Percentiles rank a stretch among this genome's conserved stretches.
phyloP scores from a whole-genome alignment of 2,888 invertebrate genomes.

The Priocnemis perturbator region DNA sequence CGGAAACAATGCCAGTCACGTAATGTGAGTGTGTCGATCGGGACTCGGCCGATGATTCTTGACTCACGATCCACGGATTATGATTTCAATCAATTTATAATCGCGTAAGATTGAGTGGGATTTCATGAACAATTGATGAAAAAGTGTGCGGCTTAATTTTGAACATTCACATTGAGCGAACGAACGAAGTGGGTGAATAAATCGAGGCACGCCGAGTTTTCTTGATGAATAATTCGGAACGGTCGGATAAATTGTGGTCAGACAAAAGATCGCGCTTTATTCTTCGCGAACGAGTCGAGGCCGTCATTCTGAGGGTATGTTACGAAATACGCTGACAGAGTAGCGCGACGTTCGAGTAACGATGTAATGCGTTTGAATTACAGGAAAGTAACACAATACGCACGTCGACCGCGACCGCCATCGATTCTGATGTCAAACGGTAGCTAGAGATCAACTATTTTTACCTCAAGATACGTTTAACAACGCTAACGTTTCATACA shows the following conservation, averaged over 20 bases:
- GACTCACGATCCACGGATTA: too few relatives aligned
- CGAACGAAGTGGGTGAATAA: too few relatives aligned
- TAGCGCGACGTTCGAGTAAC: not conserved
- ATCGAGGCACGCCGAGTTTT: not conserved
- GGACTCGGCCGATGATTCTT: conserved; percentile 39
- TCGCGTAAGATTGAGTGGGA: too few relatives aligned
- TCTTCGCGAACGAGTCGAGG: conserved; percentile 2
- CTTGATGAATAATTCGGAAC: not conserved
- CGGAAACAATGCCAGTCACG: conserved; percentile 56
- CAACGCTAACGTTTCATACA: too few relatives aligned
- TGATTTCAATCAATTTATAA: too few relatives aligned
- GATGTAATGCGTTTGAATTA: conserved; percentile 11
- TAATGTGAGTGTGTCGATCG: conserved; percentile 47
- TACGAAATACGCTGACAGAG: conserved; percentile 11
- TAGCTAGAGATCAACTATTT: not conserved
- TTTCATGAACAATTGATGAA: not conserved
- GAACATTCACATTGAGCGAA: too few relatives aligned
- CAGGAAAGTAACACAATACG: conserved; percentile 8
- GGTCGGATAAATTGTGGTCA: too few relatives aligned
- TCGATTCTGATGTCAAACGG: not conserved
- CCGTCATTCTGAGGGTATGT: conserved; percentile 13
- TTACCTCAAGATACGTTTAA: conserved; percentile 8
- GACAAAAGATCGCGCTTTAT: not conserved
- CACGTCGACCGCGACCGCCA: conserved; percentile 1
- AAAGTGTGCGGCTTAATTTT: not conserved